Percentiles rank a stretch among this genome's conserved stretches.
phyloP scores from a whole-genome alignment of 2,888 invertebrate genomes.

The Leucoptera coffeella region DNA sequence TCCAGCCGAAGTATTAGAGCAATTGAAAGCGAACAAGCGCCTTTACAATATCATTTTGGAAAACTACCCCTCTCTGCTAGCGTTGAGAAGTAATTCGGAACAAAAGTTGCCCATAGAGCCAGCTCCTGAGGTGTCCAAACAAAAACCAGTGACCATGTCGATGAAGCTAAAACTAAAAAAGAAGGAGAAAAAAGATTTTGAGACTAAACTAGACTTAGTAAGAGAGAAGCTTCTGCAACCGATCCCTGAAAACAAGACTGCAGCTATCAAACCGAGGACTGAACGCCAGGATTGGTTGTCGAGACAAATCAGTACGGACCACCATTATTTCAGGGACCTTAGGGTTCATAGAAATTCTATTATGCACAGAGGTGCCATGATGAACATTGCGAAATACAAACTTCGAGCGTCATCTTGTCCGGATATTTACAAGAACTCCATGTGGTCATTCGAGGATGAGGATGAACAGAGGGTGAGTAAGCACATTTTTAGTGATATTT shows the following conservation, averaged over 20 bases:
- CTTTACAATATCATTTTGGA: conserved; percentile 65
- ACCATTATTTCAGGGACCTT: conserved; percentile 65
- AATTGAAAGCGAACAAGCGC: conserved; percentile 55
- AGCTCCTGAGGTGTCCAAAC: conserved; percentile 17
- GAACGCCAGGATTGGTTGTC: conserved; percentile 28
- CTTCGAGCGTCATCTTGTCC: conserved; percentile 88
- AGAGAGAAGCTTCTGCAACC: conserved; percentile 33
- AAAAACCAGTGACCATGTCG: conserved; percentile 57
- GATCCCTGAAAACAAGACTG: conserved; percentile 35
- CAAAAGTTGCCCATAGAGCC: conserved; percentile 46
- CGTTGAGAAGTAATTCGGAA: conserved; percentile 59
- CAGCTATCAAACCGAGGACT: conserved; percentile 16
- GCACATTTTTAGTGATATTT: too few relatives aligned
- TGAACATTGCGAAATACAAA: conserved; percentile 78
- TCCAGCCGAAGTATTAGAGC: conserved; percentile 65
- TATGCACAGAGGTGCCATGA: conserved; percentile 81
- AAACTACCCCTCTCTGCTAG: conserved; percentile 64
- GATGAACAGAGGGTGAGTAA: conserved; percentile 60
- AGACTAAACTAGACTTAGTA: conserved; percentile 29
- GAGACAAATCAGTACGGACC: conserved; percentile 52
- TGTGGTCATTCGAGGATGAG: conserved; percentile 74
- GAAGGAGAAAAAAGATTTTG: conserved; percentile 32
- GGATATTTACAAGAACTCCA: conserved; percentile 81
- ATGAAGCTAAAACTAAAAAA: conserved; percentile 50
- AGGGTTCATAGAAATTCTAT: conserved; percentile 75